phyloP scores from a whole-genome alignment of 2,888 invertebrate species.

The Leptogaster cylindrica region DNA sequence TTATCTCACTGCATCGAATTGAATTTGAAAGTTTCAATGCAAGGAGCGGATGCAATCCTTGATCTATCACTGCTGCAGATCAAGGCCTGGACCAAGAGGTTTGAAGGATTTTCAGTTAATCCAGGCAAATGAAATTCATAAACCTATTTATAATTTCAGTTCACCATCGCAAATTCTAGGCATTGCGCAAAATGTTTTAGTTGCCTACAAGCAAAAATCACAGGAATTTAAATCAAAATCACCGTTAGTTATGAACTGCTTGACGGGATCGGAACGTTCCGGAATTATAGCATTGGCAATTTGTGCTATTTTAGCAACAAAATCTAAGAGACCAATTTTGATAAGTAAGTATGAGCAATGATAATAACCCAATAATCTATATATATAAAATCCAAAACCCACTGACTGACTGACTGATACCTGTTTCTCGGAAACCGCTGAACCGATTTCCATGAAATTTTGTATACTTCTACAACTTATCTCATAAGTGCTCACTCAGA shows the following conservation, averaged over 20 bases:
- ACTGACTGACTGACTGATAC: too few species aligned
- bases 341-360: slow-evolving; percentile 61
- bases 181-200: slow-evolving; percentile 58
- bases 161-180: slow-evolving; percentile 58
- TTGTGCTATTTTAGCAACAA: slow-evolving; percentile 58
- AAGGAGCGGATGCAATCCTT: slow-evolving; percentile 59
- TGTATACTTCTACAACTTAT: too few species aligned
- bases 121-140: neutral
- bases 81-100: slow-evolving; percentile 62
- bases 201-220: slow-evolving; percentile 58
- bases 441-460: too few species aligned
- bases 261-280: slow-evolving; percentile 61
- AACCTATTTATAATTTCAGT: too few species aligned
- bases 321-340: slow-evolving; percentile 57
- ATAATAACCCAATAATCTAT: too few species aligned
- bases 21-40: slow-evolving; percentile 57
- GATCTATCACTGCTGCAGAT: slow-evolving; percentile 59
- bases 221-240: slow-evolving; percentile 53
- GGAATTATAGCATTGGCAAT: slow-evolving; percentile 59
- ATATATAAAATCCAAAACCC: too few species aligned
- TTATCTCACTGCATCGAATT: slow-evolving; percentile 59
- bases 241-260: slow-evolving; percentile 59
- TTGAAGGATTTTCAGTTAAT: neutral
- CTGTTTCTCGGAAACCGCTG: too few species aligned
- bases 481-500: too few species aligned